A percentile compares a stretch with the other conserved stretches of the same genome.
Conservation (phyloP, 30 jellyfish, hydroid and myxozoan species). For the Aurelia aurita complex sp. Pacific region DNA sequence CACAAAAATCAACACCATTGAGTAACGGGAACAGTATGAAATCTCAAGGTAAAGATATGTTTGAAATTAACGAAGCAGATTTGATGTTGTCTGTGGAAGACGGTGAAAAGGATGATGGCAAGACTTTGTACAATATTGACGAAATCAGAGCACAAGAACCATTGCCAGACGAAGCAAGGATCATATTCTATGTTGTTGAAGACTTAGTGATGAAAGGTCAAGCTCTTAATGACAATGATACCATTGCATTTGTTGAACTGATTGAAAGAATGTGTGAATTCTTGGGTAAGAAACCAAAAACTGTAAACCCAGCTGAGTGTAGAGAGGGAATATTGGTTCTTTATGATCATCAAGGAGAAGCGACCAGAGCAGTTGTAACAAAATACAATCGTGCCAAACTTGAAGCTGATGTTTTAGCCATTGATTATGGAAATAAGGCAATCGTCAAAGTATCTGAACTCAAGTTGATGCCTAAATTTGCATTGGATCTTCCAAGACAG, state of each 20-base stretch:
- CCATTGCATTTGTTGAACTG: constrained; percentile 28
- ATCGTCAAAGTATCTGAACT: constrained; percentile 22
- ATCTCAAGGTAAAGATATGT: neutral
- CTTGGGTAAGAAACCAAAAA: neutral
- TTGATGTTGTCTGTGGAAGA: constrained; percentile 35
- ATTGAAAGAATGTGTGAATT: constrained; percentile 20
- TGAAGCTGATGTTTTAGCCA: constrained; percentile 41
- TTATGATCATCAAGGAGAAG: constrained; percentile 42
- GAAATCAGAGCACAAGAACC: constrained; percentile 35
- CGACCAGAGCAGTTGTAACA: constrained; percentile 49
- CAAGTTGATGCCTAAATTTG: constrained; percentile 45
- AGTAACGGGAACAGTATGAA: constrained; percentile 5
- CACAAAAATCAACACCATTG: neutral
- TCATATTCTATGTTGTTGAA: constrained; percentile 45
- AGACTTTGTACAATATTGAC: neutral
- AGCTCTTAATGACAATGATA: constrained; percentile 31
- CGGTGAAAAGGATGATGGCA: neutral
- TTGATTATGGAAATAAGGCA: constrained; percentile 63
- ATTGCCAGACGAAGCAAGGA: neutral
- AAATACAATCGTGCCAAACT: neutral
- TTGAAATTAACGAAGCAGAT: constrained; percentile 7
- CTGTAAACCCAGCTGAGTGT: constrained; percentile 11
- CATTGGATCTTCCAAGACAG: constrained; percentile 46
- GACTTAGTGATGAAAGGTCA: constrained; percentile 54
- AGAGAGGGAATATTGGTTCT: constrained; percentile 56